phyloP scores from a whole-genome alignment of 2,888 invertebrate species.

The Ectropis crepuscularia region DNA sequence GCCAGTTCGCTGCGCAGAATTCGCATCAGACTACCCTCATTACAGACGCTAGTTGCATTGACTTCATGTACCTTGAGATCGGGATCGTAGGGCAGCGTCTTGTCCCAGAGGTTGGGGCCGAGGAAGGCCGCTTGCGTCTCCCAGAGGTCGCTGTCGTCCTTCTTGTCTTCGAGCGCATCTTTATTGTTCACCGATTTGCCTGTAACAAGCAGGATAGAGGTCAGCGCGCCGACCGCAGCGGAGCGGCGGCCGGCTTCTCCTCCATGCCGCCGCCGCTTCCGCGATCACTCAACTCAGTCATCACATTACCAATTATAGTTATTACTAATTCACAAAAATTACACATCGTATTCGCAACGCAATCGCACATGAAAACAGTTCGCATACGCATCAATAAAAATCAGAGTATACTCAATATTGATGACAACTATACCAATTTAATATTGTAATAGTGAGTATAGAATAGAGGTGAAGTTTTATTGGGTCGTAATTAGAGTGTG shows the following conservation, averaged over 20 bases:
- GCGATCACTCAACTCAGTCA: not conserved
- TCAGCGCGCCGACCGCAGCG: constrained; percentile 26
- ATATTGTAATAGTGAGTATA: not conserved
- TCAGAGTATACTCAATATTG: not conserved
- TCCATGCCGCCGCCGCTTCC: constrained; percentile 4
- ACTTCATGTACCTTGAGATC: constrained; percentile 96
- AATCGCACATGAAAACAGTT: constrained; percentile 21
- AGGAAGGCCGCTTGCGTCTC: constrained; percentile 98
- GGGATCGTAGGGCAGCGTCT: constrained; percentile 95
- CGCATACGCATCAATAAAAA: constrained; percentile 15
- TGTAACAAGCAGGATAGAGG: constrained; percentile 77
- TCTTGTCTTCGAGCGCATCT: constrained; percentile 88
- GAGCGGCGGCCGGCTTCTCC: constrained; percentile 15
- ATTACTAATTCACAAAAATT: too few relatives aligned
- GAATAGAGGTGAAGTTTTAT: too few relatives aligned
- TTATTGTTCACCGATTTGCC: constrained; percentile 86
- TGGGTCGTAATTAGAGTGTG: too few relatives aligned
- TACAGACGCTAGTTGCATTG: constrained; percentile 78
- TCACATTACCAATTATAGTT: not conserved
- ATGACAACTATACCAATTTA: not conserved
- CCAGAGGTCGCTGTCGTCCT: constrained; percentile 94
- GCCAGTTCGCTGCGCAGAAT: constrained; percentile 22
- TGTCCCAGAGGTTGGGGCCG: constrained; percentile 98
- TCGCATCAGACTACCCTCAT: too few relatives aligned
- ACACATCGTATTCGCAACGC: constrained; percentile 27